Evolutionary conservation across 1,140 invertebrate species (phyloP).

Genomic region (Drosophila bocqueti): DNA sequence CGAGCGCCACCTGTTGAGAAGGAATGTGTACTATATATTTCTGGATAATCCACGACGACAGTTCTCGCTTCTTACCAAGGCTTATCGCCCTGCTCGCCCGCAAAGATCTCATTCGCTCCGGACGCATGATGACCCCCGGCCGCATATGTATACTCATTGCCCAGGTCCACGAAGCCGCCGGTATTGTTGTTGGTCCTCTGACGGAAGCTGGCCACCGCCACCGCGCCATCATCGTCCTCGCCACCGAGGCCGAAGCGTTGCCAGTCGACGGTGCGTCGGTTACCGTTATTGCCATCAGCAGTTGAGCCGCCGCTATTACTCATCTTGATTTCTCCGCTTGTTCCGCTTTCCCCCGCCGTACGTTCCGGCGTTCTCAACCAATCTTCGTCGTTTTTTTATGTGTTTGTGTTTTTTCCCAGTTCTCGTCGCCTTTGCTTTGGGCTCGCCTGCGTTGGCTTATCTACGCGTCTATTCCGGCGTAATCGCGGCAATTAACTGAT

Average conservation of each 20-base stretch:
- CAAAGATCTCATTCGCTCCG: constrained; percentile 94
- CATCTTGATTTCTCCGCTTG: constrained; percentile 48
- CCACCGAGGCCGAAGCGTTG: constrained; percentile 81
- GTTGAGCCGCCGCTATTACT: constrained; percentile 59
- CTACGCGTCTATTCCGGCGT: constrained; percentile 12
- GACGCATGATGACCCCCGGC: constrained; percentile 92
- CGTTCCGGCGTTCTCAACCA: background rate
- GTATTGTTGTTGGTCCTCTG: constrained; percentile 86
- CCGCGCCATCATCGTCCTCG: constrained; percentile 82
- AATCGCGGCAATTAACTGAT: constrained; percentile 55
- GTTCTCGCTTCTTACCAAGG: constrained; percentile 63
- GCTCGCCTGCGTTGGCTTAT: constrained; percentile 17
- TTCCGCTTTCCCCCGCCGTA: constrained; percentile 20
- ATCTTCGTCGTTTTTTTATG: constrained; percentile 23
- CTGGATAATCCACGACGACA: background rate
- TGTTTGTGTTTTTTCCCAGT: constrained; percentile 14
- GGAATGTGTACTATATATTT: background rate
- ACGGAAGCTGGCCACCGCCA: constrained; percentile 79
- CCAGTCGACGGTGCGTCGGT: constrained; percentile 75
- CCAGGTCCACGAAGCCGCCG: constrained; percentile 89
- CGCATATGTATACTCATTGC: constrained; percentile 90
- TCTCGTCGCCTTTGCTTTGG: background rate
- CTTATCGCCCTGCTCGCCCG: constrained; percentile 91
- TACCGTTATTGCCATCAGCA: constrained; percentile 69
- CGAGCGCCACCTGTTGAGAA: constrained; percentile 93